Base-by-base conservation (phyloP, 2,888 invertebrate species). In the Drosophila crucigera region DNA sequence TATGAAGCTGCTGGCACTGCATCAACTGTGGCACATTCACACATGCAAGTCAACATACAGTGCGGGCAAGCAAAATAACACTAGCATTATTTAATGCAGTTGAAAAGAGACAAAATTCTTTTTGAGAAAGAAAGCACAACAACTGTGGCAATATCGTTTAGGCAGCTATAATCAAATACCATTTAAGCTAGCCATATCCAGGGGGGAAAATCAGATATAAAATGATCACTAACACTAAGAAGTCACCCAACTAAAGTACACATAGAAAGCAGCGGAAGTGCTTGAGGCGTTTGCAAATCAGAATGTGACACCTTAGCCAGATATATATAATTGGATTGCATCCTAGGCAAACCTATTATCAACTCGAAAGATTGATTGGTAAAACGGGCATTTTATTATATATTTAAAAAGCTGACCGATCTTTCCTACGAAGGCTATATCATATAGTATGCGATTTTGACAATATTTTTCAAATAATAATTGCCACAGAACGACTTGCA, bases 1-100 rank as follows among this genome's bases (percentile, higher is more conserved):
- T 65, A 65, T 55, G 28, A 65, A 49, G 65, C 52, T 68, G 56
- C 41, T 73, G 75, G 31, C 61, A 61, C 49, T 39, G 56, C 56
- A 64, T 56, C 68, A 56, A 56, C 22, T 43, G 52, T 16, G 22
- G 22, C 47, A 47, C 47, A 47, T 16, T 47, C 22, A 47, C 47
- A 25, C 47, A 47, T 16, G 7, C 16, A 47, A 16, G 9, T 9
- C 47, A 25, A 25, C 22, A 25, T 16, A 47, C 47, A 47, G 47
- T 9, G 47, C 16, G 16, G 22, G 47, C 4, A 1, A 47, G 7
- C 47, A 9, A 25, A 47, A 47, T 47, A 47, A 1, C 16, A 22
- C 14, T 4, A 9, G 16, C 16, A 47, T 47, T 22, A 16, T 22
- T 47, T 4, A 47, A 22, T 47, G 22, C 22, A 7, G 7, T 14